Conservation (phyloP, 2,797 vertebrate genomes). For the Denticeps clupeoides region DNA sequence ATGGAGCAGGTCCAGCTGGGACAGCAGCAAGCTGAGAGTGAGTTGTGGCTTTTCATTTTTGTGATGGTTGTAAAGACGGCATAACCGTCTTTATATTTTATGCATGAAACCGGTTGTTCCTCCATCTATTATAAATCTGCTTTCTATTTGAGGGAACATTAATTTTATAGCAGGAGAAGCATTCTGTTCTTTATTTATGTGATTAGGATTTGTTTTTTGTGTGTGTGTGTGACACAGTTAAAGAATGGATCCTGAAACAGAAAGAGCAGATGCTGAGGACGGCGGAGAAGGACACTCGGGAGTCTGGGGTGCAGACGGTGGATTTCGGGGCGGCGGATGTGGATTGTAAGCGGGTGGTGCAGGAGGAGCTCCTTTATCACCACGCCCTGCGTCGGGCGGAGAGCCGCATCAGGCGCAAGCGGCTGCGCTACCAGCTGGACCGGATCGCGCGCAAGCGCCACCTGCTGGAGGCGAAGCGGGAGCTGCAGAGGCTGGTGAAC, state of each 20-base stretch:
- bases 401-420: constrained; percentile 60
- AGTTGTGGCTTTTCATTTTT: background rate
- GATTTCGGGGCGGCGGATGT: constrained; percentile 37
- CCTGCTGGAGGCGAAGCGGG: constrained; percentile 73
- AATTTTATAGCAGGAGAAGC: too few species aligned
- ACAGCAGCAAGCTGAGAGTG: constrained; percentile 71
- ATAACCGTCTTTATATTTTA: too few species aligned
- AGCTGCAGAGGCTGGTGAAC: constrained; percentile 69
- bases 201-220: too few species aligned
- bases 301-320: constrained; percentile 69
- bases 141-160: too few species aligned
- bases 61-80: background rate
- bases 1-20: constrained; percentile 63
- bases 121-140: too few species aligned
- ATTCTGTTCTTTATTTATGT: too few species aligned
- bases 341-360: constrained; percentile 63
- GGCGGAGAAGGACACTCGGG: constrained; percentile 54
- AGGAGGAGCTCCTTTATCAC: constrained; percentile 67
- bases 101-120: too few species aligned
- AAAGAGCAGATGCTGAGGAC: constrained; percentile 52
- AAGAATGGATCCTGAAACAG: constrained; percentile 75
- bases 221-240: constrained; percentile 53
- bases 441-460: constrained; percentile 75
- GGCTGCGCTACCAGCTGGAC: constrained; percentile 72
- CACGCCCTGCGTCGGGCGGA: constrained; percentile 63